Evolutionary conservation across 1,140 invertebrate species (phyloP), one percentile per base, ranked within the genome.

Genomic region (Drosophila ohnishii): DNA sequence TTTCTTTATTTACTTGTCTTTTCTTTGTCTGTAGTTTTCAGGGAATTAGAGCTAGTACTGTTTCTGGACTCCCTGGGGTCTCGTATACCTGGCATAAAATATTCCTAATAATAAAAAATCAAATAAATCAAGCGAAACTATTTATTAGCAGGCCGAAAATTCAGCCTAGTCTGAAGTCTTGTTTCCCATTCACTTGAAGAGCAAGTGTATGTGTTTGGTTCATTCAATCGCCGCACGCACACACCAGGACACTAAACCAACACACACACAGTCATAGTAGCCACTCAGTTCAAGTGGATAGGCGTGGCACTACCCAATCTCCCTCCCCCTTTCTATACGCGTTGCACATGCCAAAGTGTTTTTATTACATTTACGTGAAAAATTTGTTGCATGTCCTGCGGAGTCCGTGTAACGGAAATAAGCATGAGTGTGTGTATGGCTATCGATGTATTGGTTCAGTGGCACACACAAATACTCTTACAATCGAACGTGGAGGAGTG

Each of bases 341-440:
- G 39, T 28, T 80, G 75, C 76, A 80, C 66, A 81, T 80, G 78
- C 57, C 78, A 69, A 86, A 86, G 86, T 85, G 86, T 90, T 90
- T 90, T 90, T 90, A 90, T 90, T 86, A 86, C 86, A 90, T 90
- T 90, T 90, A 90, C 87, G 82, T 90, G 86, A 81, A 90, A 80
- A 90, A 90, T 90, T 90, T 86, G 82, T 90, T 86, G 82, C 86
- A 83, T 90, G 86, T 83, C 80, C 64, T 61, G 59, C 81, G 63
- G 67, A 72, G 82, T 74, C 56, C 47, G 55, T 86, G 78, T 72
- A 82, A 55, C 78, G 70, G 82, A 81, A 79, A 80, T 75, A 53
- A 44, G 28, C 37, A 42, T 61, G 42, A 44, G 57, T 14, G 13
- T 25, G 34, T 45, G 56, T 34, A 19, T 19, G 19, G 39, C 37